phyloP scores from a whole-genome alignment of 2,888 invertebrate species.

The Branchellion lobata region DNA sequence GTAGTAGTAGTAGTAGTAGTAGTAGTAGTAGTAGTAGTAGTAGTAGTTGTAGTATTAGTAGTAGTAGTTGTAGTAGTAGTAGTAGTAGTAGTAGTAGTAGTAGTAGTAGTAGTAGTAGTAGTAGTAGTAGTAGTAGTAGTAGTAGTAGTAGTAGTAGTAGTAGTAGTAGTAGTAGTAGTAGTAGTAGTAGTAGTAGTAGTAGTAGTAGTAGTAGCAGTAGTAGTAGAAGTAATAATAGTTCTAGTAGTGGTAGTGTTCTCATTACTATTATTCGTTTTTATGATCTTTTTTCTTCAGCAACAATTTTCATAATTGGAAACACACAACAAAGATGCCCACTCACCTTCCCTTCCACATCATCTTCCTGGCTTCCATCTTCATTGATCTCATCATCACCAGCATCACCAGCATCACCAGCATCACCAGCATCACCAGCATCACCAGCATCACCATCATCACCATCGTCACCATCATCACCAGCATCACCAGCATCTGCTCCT shows the following conservation, averaged over 20 bases:
- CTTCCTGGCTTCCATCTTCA: not conserved
- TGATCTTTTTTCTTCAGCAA: too few species aligned
- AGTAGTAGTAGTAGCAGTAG: constrained; percentile 43
- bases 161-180: constrained; percentile 50
- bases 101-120: constrained; percentile 49
- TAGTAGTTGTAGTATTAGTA: too few species aligned
- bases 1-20: constrained; percentile 49
- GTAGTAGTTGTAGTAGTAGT: constrained; percentile 27
- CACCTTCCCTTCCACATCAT: not conserved
- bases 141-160: constrained; percentile 50
- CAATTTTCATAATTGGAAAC: too few species aligned
- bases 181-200: constrained; percentile 50
- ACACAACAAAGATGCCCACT: not conserved
- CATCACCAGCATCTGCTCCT: not conserved
- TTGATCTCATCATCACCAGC: not conserved
- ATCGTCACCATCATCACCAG: not conserved
- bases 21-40: constrained; percentile 46
- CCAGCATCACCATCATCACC: not conserved
- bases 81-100: constrained; percentile 47
- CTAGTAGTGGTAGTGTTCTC: too few species aligned
- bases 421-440: not conserved
- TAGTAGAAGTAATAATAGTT: too few species aligned
- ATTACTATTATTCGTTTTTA: too few species aligned
- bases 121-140: constrained; percentile 51
- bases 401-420: not conserved